phyloP scores from a whole-genome alignment of 2,113 vertebrate genomes.

The Martes martes region DNA sequence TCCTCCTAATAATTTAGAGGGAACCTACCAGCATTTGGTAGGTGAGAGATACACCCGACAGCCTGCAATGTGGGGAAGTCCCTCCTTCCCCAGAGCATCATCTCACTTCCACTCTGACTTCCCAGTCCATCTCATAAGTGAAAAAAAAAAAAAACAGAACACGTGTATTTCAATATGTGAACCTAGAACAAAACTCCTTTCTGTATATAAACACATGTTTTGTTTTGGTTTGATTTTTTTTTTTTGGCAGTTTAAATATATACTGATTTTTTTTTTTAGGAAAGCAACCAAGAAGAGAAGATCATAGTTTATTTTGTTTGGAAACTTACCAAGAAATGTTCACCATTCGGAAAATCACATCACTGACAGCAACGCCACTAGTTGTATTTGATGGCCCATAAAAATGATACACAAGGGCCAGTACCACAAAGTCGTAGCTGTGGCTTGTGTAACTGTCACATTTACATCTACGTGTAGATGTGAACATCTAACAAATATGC shows the following conservation, averaged over 20 bases:
- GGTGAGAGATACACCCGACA: background rate
- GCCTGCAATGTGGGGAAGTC: background rate
- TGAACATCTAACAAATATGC: background rate
- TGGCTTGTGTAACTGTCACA: conserved; percentile 5
- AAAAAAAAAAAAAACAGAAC: background rate
- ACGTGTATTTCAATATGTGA: background rate
- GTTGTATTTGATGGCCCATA: conserved; percentile 35
- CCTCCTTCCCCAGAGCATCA: background rate
- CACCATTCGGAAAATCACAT: conserved; percentile 42
- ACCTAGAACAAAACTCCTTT: conserved; percentile 10
- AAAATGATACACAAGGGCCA: conserved; percentile 12
- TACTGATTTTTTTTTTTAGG: background rate
- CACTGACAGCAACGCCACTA: conserved; percentile 20
- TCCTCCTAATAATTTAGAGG: background rate
- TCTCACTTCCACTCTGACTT: background rate
- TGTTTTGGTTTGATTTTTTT: background rate
- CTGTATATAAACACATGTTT: background rate
- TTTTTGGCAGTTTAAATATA: conserved; percentile 38
- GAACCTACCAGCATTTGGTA: background rate
- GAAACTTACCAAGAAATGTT: conserved; percentile 45
- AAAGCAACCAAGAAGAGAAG: conserved; percentile 34
- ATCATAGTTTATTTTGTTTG: conserved; percentile 54
- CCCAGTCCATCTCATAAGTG: background rate
- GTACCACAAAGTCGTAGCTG: background rate
- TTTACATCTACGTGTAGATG: background rate